Base-by-base conservation (phyloP, 1,140 invertebrate genomes). In the Heliconius hewitsoni region DNA sequence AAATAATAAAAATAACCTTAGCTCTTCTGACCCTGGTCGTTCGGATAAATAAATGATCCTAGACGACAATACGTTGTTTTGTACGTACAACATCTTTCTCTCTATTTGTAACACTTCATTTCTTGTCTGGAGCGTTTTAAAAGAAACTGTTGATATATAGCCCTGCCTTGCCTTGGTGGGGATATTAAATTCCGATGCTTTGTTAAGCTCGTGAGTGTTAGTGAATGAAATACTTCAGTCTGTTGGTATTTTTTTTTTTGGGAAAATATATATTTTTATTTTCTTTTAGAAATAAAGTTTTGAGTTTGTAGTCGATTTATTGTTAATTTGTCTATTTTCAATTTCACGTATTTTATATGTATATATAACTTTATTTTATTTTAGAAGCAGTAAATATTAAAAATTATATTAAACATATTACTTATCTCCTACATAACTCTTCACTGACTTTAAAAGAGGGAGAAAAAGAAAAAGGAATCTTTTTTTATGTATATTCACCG, bases 61-160 rank as follows among this genome's bases (percentile, higher is more conserved):
- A 77, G 76, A 34, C 60, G 76, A 77, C 76, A 72, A 71, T 55
- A 37, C 50, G 46, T 77, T 77, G 76, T 77, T 77, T 72, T 77
- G 76, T 46, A 70, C 75, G 11, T 55, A 72, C 30, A 23, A 57
- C 55, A 50, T 77, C 70, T 72, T 77, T 52, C 76, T 77, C 76
- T 18, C 30, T 60, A 66, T 71, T 75, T 75, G 52, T 30, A 71
- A 77, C 75, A 71, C 66, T 77, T 77, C 66, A 77, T 77, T 50
- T 73, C 71, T 72, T 72, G 71, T 72, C 37, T 16, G 71, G 34
- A 1, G 60, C 60, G 13, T 72, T 72, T 39, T 72, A 39, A 34
- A 42, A 72, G 71, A 72, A 72, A 72, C 71, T 72, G 60, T 66
- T 66, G 60, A 66, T 66, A 66, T 27, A 66, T 66, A 52, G 50